Evolutionary conservation across 2,888 invertebrate genomes (phyloP).

Genomic region (Ormyrus labotus): DNA sequence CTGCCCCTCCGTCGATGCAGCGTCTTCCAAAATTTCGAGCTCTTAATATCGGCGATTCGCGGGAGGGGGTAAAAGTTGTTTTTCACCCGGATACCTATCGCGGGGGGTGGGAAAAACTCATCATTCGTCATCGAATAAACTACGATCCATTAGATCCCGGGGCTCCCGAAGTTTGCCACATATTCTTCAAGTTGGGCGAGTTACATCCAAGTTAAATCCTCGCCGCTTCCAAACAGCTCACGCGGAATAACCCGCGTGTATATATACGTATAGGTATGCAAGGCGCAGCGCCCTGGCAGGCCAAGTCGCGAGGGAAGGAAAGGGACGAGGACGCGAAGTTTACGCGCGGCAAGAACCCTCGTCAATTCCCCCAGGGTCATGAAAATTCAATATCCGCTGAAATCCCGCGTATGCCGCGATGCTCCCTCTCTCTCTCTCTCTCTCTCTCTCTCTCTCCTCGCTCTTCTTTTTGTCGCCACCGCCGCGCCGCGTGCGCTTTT

Average conservation of each 20-base stretch:
- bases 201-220: too few relatives aligned
- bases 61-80: too few relatives aligned
- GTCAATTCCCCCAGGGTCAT: constrained; percentile 31
- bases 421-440: not conserved
- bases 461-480: not conserved
- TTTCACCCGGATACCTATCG: too few relatives aligned
- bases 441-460: not conserved
- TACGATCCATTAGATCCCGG: too few relatives aligned
- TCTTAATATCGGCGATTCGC: too few relatives aligned
- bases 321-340: not conserved
- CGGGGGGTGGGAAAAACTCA: too few relatives aligned
- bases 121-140: too few relatives aligned
- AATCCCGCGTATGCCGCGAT: constrained; percentile 14
- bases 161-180: too few relatives aligned
- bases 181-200: too few relatives aligned
- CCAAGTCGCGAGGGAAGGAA: not conserved
- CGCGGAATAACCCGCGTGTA: not conserved
- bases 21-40: too few relatives aligned
- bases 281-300: not conserved
- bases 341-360: constrained; percentile 16
- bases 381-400: constrained; percentile 45
- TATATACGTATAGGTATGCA: not conserved
- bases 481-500: not conserved
- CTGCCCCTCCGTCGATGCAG: too few relatives aligned
- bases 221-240: too few relatives aligned